Base-by-base conservation (phyloP, 2,113 vertebrate species). In the Tetrao urogallus region DNA sequence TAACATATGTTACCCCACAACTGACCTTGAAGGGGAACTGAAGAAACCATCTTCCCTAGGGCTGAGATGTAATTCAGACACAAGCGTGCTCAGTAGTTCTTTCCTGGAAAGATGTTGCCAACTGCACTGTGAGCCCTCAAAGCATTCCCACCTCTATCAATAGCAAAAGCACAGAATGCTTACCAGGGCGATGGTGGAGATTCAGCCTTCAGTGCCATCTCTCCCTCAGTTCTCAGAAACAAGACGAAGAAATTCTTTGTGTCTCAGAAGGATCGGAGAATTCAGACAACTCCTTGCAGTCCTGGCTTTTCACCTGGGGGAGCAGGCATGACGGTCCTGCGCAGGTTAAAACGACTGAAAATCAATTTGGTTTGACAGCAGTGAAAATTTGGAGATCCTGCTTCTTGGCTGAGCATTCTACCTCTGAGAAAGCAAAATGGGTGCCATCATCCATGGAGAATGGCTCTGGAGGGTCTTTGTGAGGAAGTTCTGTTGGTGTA, bases 361-460 rank as follows among this genome's bases (percentile, higher is more conserved):
- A 97, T 98, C 98, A 92, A 97, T 97, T 92, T 73, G 79, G 92
- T 93, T 96, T 98, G 97, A 97, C 95, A 97, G 95, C 84, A 87
- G 72, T 16, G 18, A 27, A 73, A 57, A 57, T 1, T 1, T 54
- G 43, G 38, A 72, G n/a, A 9, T 64, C 12, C 21, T 43, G 47
- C 14, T 45, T 60, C 34, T 1, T 25, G 27, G 40, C 38, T 87
- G 58, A 82, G 70, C 21, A 1, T 3, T 50, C 67, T 56, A 70
- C 64, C 79, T 74, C 67, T 47, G 28, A 30, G 71, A 58, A 27
- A 64, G 64, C 36, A 80, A 65, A 80, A 70, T 15, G 60, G 9
- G 17, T 80, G 13, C 15, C 15, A 5, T 75, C 19, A 28, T 10
- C 42, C 6, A 0, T 17, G 71, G 28, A 85, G 18, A 16, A 20